These are phyloP conservation scores for Yponomeuta cagnagella DNA, from an alignment of 2,888 invertebrate genomes.

Conservation along the genomic window DNA sequence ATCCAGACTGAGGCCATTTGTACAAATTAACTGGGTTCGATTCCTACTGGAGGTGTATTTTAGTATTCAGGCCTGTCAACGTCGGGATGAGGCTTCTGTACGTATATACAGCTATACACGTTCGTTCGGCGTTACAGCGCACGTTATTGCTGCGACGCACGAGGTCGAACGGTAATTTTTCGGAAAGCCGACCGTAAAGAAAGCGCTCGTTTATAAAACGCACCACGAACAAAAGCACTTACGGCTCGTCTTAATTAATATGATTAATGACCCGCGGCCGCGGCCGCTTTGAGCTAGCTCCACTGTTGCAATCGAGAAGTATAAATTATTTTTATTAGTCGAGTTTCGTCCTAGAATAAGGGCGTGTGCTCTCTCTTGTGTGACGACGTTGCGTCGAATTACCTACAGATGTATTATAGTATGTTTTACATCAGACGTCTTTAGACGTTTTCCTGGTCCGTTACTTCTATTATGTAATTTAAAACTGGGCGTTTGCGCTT, in stretches of 20 bases:
- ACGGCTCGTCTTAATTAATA: conserved; percentile 72
- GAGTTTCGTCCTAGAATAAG: conserved; percentile 55
- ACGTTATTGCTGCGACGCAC: conserved; percentile 33
- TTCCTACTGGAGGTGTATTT: no score
- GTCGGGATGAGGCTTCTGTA: neutral
- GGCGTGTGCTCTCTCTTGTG: conserved; percentile 18
- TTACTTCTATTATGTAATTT: conserved; percentile 64
- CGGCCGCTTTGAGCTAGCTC: conserved; percentile 65
- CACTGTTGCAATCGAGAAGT: conserved; percentile 68
- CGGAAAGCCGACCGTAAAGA: conserved; percentile 24
- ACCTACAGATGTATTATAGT: no score
- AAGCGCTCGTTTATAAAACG: conserved; percentile 50
- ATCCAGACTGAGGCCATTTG: no score
- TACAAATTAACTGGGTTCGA: no score
- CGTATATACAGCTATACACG: neutral
- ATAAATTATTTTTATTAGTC: conserved; percentile 74
- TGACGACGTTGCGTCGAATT: conserved; percentile 1
- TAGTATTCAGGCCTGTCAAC: no score
- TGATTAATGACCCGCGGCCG: conserved; percentile 65
- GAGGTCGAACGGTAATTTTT: conserved; percentile 40
- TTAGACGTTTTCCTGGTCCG: conserved; percentile 49
- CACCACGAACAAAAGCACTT: conserved; percentile 66
- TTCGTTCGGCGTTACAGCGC: neutral
- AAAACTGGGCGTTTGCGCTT: conserved; percentile 67
- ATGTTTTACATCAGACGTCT: conserved; percentile 19